A percentile compares a stretch with the other conserved stretches of the same genome.
Evolutionary conservation across 2,888 invertebrate species (phyloP).

Genomic region (Eupsilia transversa): DNA sequence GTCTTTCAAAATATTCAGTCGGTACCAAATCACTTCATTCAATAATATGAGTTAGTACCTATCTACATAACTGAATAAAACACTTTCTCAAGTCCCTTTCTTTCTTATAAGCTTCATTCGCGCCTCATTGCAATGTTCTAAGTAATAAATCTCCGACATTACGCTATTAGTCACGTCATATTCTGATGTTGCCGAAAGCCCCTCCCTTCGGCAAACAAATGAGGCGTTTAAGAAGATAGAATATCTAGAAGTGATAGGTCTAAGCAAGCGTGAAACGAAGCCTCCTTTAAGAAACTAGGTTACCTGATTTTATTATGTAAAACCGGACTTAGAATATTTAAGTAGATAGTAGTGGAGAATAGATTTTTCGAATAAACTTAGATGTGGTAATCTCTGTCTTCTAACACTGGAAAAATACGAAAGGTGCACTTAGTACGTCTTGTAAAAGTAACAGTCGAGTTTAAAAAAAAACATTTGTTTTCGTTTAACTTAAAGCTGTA

Average conservation of each 20-base stretch:
- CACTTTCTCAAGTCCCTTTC: slow-evolving; percentile 28
- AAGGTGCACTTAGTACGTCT: background rate
- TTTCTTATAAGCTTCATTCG: slow-evolving; percentile 47
- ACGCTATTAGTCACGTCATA: slow-evolving; percentile 77
- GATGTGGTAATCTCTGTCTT: background rate
- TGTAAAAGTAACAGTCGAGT: slow-evolving; percentile 7
- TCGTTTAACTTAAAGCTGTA: slow-evolving; percentile 21
- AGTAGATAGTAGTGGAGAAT: background rate
- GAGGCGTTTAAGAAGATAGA: slow-evolving; percentile 65
- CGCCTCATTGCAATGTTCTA: slow-evolving; percentile 61
- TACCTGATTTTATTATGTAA: slow-evolving; percentile 33
- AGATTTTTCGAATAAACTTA: background rate
- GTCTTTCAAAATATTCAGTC: background rate
- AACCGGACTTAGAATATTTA: slow-evolving; percentile 23
- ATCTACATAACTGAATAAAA: slow-evolving; percentile 32
- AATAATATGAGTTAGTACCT: slow-evolving; percentile 14
- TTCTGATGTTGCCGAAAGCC: slow-evolving; percentile 70
- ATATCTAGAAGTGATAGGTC: slow-evolving; percentile 63
- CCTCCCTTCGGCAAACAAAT: slow-evolving; percentile 69
- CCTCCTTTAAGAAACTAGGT: slow-evolving; percentile 30
- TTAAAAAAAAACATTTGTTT: slow-evolving; percentile 18
- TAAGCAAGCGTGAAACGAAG: slow-evolving; percentile 51
- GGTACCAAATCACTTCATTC: slow-evolving; percentile 14
- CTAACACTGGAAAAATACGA: background rate
- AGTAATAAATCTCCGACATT: slow-evolving; percentile 74